phyloP scores from a whole-genome alignment of 2,797 vertebrate species.

The Xiphophorus birchmanni region DNA sequence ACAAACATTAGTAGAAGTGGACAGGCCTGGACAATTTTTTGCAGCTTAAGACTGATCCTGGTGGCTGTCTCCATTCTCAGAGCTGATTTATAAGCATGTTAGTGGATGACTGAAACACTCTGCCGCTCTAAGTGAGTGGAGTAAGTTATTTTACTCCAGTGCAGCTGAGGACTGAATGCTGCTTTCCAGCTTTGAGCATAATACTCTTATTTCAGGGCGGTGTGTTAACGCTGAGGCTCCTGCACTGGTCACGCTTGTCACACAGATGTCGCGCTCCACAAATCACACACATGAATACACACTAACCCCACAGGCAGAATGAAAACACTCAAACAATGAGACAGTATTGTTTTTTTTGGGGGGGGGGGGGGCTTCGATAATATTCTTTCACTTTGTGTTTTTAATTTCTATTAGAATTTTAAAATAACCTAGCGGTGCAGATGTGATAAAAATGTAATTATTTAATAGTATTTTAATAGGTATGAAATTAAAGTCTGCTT shows the following conservation, averaged over 20 bases:
- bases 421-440: background rate
- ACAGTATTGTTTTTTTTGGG: background rate
- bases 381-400: background rate
- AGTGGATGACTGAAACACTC: constrained; percentile 4
- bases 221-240: constrained; percentile 42
- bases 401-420: background rate
- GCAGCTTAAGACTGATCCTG: constrained; percentile 2
- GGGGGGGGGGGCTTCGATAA: background rate
- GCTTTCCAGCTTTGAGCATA: constrained; percentile 31
- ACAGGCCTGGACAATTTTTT: background rate
- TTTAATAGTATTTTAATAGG: background rate
- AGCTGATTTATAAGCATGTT: constrained; percentile 28
- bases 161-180: constrained; percentile 16
- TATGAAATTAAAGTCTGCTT: constrained; percentile 7
- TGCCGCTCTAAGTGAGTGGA: constrained; percentile 12
- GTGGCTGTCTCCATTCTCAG: constrained; percentile 22
- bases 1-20: constrained; percentile 3
- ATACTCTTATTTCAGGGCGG: constrained; percentile 34
- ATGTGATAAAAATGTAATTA: background rate
- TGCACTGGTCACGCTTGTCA: constrained; percentile 66
- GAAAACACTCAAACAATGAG: constrained; percentile 31
- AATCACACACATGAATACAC: constrained; percentile 39
- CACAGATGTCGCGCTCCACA: constrained; percentile 61
- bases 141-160: constrained; percentile 24
- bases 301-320: constrained; percentile 15